Evolutionary conservation across 2,797 vertebrate species (phyloP).

Genomic region (Luscinia luscinia): DNA sequence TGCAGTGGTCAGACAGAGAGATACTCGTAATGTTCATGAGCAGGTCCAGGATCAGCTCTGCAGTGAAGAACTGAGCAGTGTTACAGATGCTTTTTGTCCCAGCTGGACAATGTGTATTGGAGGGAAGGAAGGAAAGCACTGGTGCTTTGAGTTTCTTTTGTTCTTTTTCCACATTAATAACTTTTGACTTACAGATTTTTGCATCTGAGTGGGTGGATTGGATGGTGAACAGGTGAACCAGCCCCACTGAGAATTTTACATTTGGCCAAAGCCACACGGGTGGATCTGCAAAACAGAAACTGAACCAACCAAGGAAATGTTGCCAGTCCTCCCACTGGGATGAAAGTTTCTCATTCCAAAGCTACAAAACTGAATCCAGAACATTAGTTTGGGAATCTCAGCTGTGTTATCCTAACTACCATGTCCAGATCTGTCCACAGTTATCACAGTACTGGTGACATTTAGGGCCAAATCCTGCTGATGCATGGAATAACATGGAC

Average conservation of each 20-base stretch:
- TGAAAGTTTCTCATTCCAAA: background rate
- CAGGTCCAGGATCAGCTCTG: background rate
- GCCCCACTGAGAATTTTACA: background rate
- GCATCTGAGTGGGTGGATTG: background rate
- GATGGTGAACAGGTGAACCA: background rate
- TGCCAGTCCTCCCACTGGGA: background rate
- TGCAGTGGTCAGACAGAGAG: background rate
- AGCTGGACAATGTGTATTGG: background rate
- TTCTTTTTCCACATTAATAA: background rate
- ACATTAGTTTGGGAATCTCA: background rate
- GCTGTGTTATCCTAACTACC: background rate
- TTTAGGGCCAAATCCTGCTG: background rate
- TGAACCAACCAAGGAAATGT: background rate
- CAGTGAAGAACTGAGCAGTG: background rate
- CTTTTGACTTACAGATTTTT: background rate
- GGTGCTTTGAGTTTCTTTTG: background rate
- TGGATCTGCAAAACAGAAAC: background rate
- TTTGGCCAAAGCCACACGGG: background rate
- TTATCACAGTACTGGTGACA: background rate
- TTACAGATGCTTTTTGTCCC: background rate
- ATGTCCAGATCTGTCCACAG: background rate
- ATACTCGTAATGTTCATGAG: background rate
- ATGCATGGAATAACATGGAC: background rate
- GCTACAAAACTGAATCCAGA: background rate
- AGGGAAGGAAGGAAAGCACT: background rate